Percentiles rank a stretch among this genome's conserved stretches.
These are phyloP conservation scores for Chironomus riparius DNA, from an alignment of 2,888 invertebrate species.

Conservation along the genomic window DNA sequence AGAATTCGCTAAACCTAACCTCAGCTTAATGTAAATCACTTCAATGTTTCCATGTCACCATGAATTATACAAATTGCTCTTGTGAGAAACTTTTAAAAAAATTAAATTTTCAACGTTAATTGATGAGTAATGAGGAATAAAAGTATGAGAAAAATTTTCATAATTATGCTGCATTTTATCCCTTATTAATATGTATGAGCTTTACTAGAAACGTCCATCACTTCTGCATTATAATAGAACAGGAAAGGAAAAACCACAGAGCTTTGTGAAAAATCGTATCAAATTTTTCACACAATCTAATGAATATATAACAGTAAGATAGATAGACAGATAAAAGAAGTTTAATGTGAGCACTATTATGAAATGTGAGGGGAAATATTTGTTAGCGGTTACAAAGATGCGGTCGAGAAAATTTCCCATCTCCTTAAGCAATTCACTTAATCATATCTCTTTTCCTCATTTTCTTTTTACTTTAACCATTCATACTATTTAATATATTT, in stretches of 20 bases:
- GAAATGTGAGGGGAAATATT: background rate
- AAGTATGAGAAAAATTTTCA: too few species aligned
- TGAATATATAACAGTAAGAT: background rate
- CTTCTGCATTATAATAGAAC: background rate
- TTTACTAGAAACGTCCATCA: background rate
- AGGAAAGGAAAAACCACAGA: background rate
- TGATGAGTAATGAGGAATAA: too few species aligned
- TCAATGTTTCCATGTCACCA: too few species aligned
- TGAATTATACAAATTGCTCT: too few species aligned
- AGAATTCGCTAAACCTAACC: too few species aligned
- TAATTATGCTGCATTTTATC: too few species aligned
- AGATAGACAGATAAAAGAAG: background rate
- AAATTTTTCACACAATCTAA: background rate
- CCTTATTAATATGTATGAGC: background rate
- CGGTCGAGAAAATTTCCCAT: background rate
- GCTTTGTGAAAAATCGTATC: background rate
- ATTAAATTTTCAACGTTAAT: too few species aligned
- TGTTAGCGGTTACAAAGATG: background rate
- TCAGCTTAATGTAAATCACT: too few species aligned
- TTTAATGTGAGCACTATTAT: background rate
- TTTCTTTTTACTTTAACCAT: background rate
- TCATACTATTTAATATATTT: background rate
- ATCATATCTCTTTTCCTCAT: background rate
- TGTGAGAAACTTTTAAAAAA: too few species aligned
- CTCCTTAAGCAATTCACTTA: slow-evolving; percentile 11